A percentile compares a stretch with the other conserved stretches of the same genome.
Evolutionary conservation across 2,113 vertebrate genomes (phyloP).

Genomic region (Microcebus tavaratra): DNA sequence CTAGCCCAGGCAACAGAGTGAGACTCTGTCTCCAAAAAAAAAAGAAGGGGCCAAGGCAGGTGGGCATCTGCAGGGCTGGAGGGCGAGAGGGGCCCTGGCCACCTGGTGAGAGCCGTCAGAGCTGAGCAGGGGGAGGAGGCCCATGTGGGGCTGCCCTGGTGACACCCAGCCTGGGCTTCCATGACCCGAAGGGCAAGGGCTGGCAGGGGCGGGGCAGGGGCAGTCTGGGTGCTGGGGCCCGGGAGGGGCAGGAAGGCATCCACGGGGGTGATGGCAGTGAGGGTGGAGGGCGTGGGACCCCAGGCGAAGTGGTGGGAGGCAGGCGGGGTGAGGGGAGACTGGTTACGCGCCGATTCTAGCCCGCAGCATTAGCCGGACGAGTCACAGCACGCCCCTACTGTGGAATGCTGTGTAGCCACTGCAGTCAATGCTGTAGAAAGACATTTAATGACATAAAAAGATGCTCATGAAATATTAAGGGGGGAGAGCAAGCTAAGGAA

Average conservation of each 20-base stretch:
- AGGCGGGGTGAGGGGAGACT: not conserved
- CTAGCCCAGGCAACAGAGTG: too few relatives aligned
- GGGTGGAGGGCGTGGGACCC: not conserved
- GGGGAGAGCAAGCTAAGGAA: not conserved
- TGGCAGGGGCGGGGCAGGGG: not conserved
- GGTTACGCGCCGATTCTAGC: not conserved
- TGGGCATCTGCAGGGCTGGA: not conserved
- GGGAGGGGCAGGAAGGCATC: not conserved
- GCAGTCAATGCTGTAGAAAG: not conserved
- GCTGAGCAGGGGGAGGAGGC: not conserved
- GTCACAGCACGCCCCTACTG: not conserved
- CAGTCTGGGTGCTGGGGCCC: not conserved
- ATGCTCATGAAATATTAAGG: not conserved
- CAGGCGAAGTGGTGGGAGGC: not conserved
- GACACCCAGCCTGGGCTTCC: not conserved
- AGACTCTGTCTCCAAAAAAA: too few relatives aligned
- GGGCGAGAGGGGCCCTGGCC: not conserved
- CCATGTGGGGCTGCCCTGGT: not conserved
- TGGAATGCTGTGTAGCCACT: not conserved
- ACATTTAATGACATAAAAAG: not conserved
- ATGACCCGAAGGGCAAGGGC: not conserved
- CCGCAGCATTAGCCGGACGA: not conserved
- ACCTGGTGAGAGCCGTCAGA: accelerated
- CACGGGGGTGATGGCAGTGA: not conserved
- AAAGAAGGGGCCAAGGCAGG: too few relatives aligned